Conservation (phyloP, 2,888 invertebrate species). For the Heliconius sara region DNA sequence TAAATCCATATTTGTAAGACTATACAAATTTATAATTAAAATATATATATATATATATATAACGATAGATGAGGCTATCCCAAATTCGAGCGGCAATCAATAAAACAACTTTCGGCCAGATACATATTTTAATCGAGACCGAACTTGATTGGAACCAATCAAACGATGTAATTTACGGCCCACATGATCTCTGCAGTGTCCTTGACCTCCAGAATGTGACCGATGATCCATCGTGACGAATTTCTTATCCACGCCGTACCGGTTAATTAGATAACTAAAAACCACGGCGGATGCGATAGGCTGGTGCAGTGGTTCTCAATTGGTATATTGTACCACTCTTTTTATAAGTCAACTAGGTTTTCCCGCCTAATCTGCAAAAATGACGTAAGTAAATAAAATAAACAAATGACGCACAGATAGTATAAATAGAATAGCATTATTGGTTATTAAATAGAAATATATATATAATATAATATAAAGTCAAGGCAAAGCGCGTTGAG, state of each 20-base stretch:
- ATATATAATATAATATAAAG: not conserved
- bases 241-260: conserved; percentile 68
- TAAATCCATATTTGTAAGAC: not conserved
- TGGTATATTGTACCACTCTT: not conserved
- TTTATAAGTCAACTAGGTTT: not conserved
- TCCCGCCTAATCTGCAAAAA: not conserved
- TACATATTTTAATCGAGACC: conserved; percentile 72
- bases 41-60: not conserved
- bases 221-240: conserved; percentile 77
- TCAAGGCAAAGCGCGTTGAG: too few relatives aligned
- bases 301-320: conserved; percentile 49
- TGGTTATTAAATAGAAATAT: not conserved
- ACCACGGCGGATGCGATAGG: conserved; percentile 62
- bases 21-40: conserved; percentile 4
- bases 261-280: conserved; percentile 63
- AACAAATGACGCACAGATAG: too few relatives aligned
- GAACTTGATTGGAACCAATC: conserved; percentile 80
- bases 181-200: conserved; percentile 62
- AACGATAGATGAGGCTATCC: conserved; percentile 40
- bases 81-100: conserved; percentile 62
- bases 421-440: not conserved
- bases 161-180: conserved; percentile 77
- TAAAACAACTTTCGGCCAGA: conserved; percentile 60
- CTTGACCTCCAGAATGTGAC: conserved; percentile 64
- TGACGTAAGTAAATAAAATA: not conserved